Evolutionary conservation across 2,113 vertebrate genomes (phyloP), one percentile per base, ranked within the genome.

Genomic region (Lepus timidus): DNA sequence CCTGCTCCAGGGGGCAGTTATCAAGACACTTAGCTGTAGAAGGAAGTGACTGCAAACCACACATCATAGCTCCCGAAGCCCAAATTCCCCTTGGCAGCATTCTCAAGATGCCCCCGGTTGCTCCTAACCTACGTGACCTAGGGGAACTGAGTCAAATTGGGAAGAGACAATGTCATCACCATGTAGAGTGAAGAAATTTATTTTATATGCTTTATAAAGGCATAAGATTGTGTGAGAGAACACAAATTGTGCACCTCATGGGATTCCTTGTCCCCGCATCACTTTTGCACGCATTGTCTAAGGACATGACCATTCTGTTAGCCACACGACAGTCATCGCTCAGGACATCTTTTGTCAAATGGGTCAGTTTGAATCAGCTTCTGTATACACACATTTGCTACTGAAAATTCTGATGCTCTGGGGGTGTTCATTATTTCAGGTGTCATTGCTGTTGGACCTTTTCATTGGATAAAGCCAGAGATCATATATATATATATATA

Each of bases 251-350:
- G 94, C 87, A 88, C 52, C 64, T 36, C 55, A 44, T n/a, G 39
- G 13, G 25, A 91, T 94, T 71, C 95, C 70, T 91, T 94, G 23
- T 11, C 1, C 85, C 27, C 36, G 88, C 29, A 92, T 88, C 91
- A 78, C 22, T 91, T 90, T 36, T 76, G 27, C 20, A 44, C 33
- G 7, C 55, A 52, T 88, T 5, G 29, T 61, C 19, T 68, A 88
- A 94, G 81, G 88, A 90, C 51, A 90, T n/a, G 65, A 16, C 31
- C 64, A 36, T 39, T 85, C 19, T 90, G 25, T 92, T 88, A 90
- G 31, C 22, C 7, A 16, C 36, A 90, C 44, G 67, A 36, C 9
- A 94, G 9, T 9, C 4, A 8, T 78, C 36, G 39, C 33, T 82
- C 49, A 93, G 51, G 44, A 84, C 73, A 49, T 33, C 22, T 73